Conservation (phyloP, 2,888 invertebrate genomes). For the Tetrapedia diversipes region DNA sequence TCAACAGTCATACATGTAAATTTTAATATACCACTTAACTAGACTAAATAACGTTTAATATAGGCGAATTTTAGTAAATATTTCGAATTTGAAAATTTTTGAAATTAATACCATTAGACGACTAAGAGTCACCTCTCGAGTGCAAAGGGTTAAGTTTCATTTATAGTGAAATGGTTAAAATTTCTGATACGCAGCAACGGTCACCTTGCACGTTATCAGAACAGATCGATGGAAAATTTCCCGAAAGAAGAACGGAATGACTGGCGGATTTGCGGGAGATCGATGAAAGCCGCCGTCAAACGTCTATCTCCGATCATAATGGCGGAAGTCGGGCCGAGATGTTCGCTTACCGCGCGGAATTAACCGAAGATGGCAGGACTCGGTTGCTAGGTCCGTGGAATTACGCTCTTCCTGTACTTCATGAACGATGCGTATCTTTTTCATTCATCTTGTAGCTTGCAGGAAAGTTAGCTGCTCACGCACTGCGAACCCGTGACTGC, state of each 20-base stretch:
- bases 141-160: too few relatives aligned
- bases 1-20: too few relatives aligned
- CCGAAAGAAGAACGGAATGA: neutral
- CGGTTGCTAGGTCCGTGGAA: conserved; percentile 76
- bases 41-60: too few relatives aligned
- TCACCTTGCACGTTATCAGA: neutral
- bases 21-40: too few relatives aligned
- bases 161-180: too few relatives aligned
- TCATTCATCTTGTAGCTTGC: conserved; percentile 74
- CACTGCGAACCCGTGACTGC: conserved; percentile 66
- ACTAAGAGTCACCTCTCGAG: too few relatives aligned
- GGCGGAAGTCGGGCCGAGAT: conserved; percentile 58
- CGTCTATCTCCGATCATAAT: conserved; percentile 54
- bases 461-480: conserved; percentile 78
- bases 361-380: conserved; percentile 62
- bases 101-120: too few relatives aligned
- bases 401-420: conserved; percentile 77
- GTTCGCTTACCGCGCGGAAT: conserved; percentile 62
- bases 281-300: conserved; percentile 31
- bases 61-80: too few relatives aligned
- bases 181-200: too few relatives aligned
- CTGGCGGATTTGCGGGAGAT: conserved; percentile 2
- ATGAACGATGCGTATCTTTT: conserved; percentile 77
- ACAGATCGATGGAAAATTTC: neutral
- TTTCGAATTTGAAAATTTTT: too few relatives aligned